These are phyloP conservation scores for Chloroceryle inda DNA, from an alignment of 2,797 vertebrate genomes.

Conservation along the genomic window DNA sequence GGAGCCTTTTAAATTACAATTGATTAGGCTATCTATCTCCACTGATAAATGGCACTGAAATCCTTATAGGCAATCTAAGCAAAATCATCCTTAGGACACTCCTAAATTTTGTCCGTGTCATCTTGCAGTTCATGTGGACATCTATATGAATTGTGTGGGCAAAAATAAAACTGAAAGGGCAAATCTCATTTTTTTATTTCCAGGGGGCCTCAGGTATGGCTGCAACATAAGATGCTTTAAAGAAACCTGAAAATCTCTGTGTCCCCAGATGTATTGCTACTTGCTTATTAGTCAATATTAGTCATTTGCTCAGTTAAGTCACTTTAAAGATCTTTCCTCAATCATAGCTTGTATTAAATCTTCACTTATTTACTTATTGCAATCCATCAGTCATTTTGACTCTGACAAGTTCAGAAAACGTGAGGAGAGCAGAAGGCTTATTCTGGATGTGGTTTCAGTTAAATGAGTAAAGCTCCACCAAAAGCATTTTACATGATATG, in stretches of 20 bases:
- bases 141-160: background rate
- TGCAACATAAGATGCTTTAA: background rate
- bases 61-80: background rate
- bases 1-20: slow-evolving; percentile 50
- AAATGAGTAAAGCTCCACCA: background rate
- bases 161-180: background rate
- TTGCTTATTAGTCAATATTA: slow-evolving; percentile 45
- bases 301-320: slow-evolving; percentile 39
- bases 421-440: background rate
- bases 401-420: background rate
- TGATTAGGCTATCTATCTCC: slow-evolving; percentile 32
- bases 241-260: background rate
- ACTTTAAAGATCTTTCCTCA: slow-evolving; percentile 31
- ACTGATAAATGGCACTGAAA: slow-evolving; percentile 24
- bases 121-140: background rate
- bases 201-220: background rate
- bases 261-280: background rate
- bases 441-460: background rate
- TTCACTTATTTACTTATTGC: slow-evolving; percentile 37
- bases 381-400: slow-evolving; percentile 1
- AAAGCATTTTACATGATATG: background rate
- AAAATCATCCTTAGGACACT: slow-evolving; percentile 14
- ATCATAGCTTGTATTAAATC: background rate
- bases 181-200: background rate
- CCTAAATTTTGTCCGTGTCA: background rate